These are phyloP conservation scores for Heterocephalus glaber DNA, from an alignment of 2,113 vertebrate genomes.

Conservation along the genomic window DNA sequence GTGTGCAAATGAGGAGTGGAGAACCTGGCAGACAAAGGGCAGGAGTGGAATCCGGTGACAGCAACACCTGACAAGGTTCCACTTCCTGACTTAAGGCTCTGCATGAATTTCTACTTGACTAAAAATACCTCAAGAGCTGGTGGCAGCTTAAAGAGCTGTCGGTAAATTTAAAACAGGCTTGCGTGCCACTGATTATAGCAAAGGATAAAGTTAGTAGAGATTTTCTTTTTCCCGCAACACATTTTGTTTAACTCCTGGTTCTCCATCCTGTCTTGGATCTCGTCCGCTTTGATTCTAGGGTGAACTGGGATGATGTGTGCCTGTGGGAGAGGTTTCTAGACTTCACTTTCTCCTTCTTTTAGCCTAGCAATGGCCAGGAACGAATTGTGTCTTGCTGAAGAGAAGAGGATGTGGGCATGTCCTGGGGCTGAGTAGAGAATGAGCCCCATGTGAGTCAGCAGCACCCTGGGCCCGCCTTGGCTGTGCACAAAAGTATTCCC, in stretches of 20 bases:
- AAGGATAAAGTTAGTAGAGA: conserved; percentile 80
- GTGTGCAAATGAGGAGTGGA: conserved; percentile 80
- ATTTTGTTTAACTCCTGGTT: conserved; percentile 76
- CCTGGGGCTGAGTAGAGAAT: neutral
- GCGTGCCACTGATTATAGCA: conserved; percentile 79
- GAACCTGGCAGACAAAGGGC: conserved; percentile 78
- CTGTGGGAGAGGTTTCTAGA: no score
- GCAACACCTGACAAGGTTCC: conserved; percentile 82
- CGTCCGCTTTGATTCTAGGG: conserved; percentile 42
- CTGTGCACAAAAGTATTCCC: neutral
- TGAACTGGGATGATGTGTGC: neutral
- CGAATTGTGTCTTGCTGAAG: neutral
- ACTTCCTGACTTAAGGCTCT: conserved; percentile 83
- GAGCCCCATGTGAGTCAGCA: neutral
- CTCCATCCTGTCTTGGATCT: conserved; percentile 26
- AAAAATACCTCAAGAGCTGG: conserved; percentile 83
- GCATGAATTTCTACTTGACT: conserved; percentile 84
- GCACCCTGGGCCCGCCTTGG: accelerated
- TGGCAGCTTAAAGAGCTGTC: conserved; percentile 83
- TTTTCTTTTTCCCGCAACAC: conserved; percentile 57
- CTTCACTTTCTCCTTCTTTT: neutral
- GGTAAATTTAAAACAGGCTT: conserved; percentile 85
- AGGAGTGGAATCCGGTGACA: conserved; percentile 73
- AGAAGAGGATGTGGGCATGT: neutral
- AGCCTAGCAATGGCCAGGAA: neutral